phyloP scores from a whole-genome alignment of 2,113 vertebrate species.

The Colinus virginianus region DNA sequence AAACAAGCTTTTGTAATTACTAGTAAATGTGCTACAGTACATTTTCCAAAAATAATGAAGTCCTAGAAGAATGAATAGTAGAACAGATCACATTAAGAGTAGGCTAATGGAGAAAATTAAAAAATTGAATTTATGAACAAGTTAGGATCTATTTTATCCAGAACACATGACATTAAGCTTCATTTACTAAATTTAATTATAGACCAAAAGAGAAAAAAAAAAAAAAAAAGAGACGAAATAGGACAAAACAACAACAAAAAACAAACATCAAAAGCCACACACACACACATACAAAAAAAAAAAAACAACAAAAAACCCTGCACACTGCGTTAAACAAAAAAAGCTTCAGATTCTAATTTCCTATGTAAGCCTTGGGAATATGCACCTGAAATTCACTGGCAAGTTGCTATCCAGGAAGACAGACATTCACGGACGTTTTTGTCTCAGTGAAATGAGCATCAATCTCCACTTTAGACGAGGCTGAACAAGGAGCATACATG shows the following conservation, averaged over 20 bases:
- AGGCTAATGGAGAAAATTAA: slow-evolving; percentile 3
- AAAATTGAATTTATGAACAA: background rate
- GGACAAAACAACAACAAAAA: background rate
- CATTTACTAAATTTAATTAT: background rate
- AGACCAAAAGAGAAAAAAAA: background rate
- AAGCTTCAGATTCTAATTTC: background rate
- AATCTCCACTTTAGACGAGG: background rate
- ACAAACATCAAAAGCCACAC: too few relatives aligned
- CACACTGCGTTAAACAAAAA: background rate
- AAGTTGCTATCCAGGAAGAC: background rate
- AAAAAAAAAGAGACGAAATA: background rate
- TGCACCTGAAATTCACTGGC: background rate
- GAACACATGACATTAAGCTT: background rate
- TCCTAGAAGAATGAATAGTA: slow-evolving; percentile 7
- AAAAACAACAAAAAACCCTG: too few relatives aligned
- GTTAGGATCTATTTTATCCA: background rate
- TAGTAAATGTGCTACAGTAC: slow-evolving; percentile 24
- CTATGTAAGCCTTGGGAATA: background rate
- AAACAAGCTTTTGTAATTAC: slow-evolving; percentile 63
- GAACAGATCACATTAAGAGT: background rate
- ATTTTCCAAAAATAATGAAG: slow-evolving; percentile 52
- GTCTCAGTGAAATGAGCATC: background rate
- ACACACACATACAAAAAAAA: background rate
- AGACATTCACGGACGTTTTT: background rate
- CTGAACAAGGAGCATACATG: background rate